phyloP scores from a whole-genome alignment of 2,888 invertebrate genomes.

The Ctena decussata region DNA sequence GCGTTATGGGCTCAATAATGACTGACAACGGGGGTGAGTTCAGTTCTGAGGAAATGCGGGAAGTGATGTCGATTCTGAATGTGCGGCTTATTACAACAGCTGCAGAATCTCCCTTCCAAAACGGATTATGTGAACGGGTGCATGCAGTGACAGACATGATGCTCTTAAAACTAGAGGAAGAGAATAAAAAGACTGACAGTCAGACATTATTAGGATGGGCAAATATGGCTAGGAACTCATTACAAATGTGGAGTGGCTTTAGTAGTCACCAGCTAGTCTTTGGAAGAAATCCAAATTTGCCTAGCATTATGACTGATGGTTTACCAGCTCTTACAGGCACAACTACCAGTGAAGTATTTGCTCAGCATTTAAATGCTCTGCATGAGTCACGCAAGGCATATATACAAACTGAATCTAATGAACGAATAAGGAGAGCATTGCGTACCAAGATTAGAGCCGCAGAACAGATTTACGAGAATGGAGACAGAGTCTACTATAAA shows the following conservation, averaged over 20 bases:
- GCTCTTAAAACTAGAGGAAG: slow-evolving; percentile 39
- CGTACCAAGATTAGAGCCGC: slow-evolving; percentile 42
- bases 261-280: too few relatives aligned
- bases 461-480: slow-evolving; percentile 51
- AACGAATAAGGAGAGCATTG: slow-evolving; percentile 44
- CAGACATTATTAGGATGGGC: slow-evolving; percentile 26
- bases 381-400: slow-evolving; percentile 20
- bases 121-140: not conserved
- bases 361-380: slow-evolving; percentile 30
- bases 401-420: too few relatives aligned
- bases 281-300: slow-evolving; percentile 33
- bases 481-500: slow-evolving; percentile 59
- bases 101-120: slow-evolving; percentile 7
- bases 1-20: slow-evolving; percentile 52
- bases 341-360: slow-evolving; percentile 34
- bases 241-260: too few relatives aligned
- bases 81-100: slow-evolving; percentile 32
- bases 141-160: slow-evolving; percentile 21
- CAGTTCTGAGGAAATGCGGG: slow-evolving; percentile 24
- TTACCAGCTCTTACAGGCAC: slow-evolving; percentile 29
- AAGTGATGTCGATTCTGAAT: slow-evolving; percentile 35
- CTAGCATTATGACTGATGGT: slow-evolving; percentile 21
- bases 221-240: slow-evolving; percentile 36
- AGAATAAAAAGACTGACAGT: too few relatives aligned
- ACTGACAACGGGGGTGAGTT: slow-evolving; percentile 63